Base-by-base conservation (phyloP, 2,113 vertebrate genomes). In the Oreochromis aureus region DNA sequence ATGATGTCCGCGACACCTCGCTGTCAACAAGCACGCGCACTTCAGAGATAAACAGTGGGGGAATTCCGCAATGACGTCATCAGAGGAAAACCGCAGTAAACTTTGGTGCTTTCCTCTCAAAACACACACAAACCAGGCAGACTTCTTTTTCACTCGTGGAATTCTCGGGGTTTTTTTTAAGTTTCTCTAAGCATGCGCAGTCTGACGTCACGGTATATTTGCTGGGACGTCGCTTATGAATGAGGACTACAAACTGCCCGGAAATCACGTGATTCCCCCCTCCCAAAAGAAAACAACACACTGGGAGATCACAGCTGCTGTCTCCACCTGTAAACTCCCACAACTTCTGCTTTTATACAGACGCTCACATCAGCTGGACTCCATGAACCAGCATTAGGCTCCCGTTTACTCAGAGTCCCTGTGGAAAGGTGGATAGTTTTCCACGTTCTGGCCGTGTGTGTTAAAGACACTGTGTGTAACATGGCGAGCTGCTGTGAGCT, bases 401-500 rank as follows among this genome's bases (percentile, higher is more conserved):
- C 27, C 30, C 4, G 8, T 34, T 63, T 19, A 6, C 16, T 4
- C 59, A 0, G 2, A 61, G 0, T 36, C 58, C 27, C 15, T 32
- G 58, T 61, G 58, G 15, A 61, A 36, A 66, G 1, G 0, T 5
- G 2, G 34, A 2, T 10, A 63, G 32, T 2, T 36, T 63, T 63
- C 10, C 61, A 34, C 2, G 5, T 11, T 34, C 30, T 34, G 59
- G 59, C 16, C 0, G 0, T 51, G 16, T 8, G 16, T 2, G 16
- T 34, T 59, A 59, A 16, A 59, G 5, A 59, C 27, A 16, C 7
- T 1, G 5, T 0, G 1, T 34, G 30, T 3, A 19, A 63, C 0
- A 4, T 11, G 18, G 6, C 18, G 61, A 13, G 34, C 19, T 13
- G 61, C 59, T 36, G 32, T 36, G 32, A 63, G 18, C 6, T 66